A percentile compares a stretch with the other conserved stretches of the same genome.
Conservation (phyloP, 2,888 invertebrate species). For the Oscheius sp. region DNA sequence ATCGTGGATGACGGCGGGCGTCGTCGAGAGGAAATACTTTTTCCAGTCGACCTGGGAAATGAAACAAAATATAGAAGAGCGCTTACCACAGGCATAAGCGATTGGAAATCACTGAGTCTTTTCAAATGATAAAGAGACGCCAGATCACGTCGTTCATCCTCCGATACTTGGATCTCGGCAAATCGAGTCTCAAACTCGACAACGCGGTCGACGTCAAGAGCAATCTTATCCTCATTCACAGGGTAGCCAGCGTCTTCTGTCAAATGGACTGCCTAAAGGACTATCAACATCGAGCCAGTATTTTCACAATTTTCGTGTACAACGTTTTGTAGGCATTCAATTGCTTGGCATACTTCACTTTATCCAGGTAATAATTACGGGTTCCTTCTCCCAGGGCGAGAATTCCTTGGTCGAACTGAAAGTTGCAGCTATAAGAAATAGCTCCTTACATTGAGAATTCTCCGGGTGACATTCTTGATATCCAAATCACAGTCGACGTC, state of each 20-base stretch:
- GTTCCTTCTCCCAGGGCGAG: conserved; percentile 58
- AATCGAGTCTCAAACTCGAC: conserved; percentile 65
- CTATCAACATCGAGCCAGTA: neutral
- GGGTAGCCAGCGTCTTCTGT: conserved; percentile 61
- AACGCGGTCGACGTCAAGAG: conserved; percentile 65
- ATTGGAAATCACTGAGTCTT: conserved; percentile 56
- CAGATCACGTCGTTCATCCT: conserved; percentile 68
- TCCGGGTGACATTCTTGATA: neutral
- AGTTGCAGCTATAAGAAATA: neutral
- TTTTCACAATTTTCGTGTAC: conserved; percentile 53
- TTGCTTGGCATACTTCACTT: conserved; percentile 68
- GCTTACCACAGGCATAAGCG: conserved; percentile 55
- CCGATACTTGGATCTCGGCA: conserved; percentile 64
- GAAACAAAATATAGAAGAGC: neutral
- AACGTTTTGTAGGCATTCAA: conserved; percentile 67
- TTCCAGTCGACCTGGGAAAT: conserved; percentile 70
- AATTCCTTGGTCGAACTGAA: conserved; percentile 68
- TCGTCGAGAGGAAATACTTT: conserved; percentile 62
- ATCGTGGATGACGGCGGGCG: conserved; percentile 67
- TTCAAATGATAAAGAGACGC: conserved; percentile 64
- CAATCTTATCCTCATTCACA: conserved; percentile 56
- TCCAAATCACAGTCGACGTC: neutral
- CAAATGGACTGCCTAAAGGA: conserved; percentile 53
- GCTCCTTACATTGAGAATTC: neutral
- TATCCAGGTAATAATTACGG: conserved; percentile 70